phyloP scores from a whole-genome alignment of 2,797 vertebrate species.

The Craterocephalus amniculus region DNA sequence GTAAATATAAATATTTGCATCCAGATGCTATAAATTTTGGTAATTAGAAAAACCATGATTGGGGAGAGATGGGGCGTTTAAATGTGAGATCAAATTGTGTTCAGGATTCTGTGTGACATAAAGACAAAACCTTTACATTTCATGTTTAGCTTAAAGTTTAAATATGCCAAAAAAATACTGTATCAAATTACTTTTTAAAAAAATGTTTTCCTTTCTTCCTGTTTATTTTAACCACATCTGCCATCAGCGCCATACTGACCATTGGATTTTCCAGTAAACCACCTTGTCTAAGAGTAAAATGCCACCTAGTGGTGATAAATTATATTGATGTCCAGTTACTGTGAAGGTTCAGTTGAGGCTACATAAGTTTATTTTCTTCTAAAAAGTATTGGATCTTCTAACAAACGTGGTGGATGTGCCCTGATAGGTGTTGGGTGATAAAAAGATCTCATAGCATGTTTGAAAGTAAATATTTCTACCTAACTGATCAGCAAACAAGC shows the following conservation, averaged over 20 bases:
- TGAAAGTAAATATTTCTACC: too few relatives aligned
- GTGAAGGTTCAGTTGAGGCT: too few relatives aligned
- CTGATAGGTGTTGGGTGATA: background rate
- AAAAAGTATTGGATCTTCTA: background rate
- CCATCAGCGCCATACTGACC: background rate
- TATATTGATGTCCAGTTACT: background rate
- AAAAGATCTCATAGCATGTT: too few relatives aligned
- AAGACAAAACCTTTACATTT: background rate
- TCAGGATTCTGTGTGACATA: too few relatives aligned
- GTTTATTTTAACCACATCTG: background rate
- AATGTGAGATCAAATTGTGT: too few relatives aligned
- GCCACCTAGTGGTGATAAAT: conserved; percentile 43
- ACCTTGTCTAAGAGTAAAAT: conserved; percentile 3
- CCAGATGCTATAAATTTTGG: background rate
- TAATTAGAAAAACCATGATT: background rate
- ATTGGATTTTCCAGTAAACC: conserved; percentile 25
- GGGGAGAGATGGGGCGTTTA: too few relatives aligned
- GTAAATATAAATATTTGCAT: background rate
- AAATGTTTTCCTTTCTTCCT: background rate
- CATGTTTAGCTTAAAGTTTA: background rate
- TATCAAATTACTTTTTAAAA: too few relatives aligned
- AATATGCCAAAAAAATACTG: too few relatives aligned
- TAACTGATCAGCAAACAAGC: too few relatives aligned
- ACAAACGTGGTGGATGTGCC: background rate
- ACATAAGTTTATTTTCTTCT: background rate